A percentile compares a stretch with the other conserved stretches of the same genome.
These are phyloP conservation scores for Bedellia somnulentella DNA, from an alignment of 2,888 invertebrate genomes.

Conservation along the genomic window DNA sequence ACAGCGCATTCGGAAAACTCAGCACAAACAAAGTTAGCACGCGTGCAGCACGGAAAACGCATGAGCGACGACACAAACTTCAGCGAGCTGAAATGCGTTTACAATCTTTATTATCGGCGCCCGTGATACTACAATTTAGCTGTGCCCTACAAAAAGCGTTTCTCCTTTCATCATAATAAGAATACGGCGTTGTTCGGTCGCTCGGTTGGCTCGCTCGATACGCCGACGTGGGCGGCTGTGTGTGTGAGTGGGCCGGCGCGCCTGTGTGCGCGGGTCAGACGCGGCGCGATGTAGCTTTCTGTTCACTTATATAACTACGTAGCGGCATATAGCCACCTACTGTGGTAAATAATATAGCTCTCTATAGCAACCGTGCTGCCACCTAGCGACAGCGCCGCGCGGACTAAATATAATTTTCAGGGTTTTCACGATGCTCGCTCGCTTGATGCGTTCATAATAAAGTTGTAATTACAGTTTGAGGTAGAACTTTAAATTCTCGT, in stretches of 20 bases:
- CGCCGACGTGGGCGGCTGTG: constrained; percentile 24
- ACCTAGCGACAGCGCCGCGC: constrained; percentile 43
- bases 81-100: constrained; percentile 52
- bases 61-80: constrained; percentile 46
- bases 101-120: constrained; percentile 55
- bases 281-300: constrained; percentile 46
- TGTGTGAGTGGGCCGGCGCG: constrained; percentile 11
- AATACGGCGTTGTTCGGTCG: constrained; percentile 62
- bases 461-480: no score
- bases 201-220: constrained; percentile 49
- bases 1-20: neutral
- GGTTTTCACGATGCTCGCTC: constrained; percentile 31
- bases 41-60: constrained; percentile 42
- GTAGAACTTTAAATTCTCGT: constrained; percentile 3
- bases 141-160: constrained; percentile 63
- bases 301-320: constrained; percentile 57
- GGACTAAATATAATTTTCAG: constrained; percentile 30
- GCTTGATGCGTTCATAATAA: no score
- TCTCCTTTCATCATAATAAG: constrained; percentile 64
- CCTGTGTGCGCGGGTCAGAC: constrained; percentile 22
- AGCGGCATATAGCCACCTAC: constrained; percentile 43
- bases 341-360: constrained; percentile 53
- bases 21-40: no score
- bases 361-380: constrained; percentile 54
- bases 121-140: constrained; percentile 58